Base-by-base conservation (phyloP, 35 echinoderm and acorn worm genomes). In the Apostichopus parvimensis region DNA sequence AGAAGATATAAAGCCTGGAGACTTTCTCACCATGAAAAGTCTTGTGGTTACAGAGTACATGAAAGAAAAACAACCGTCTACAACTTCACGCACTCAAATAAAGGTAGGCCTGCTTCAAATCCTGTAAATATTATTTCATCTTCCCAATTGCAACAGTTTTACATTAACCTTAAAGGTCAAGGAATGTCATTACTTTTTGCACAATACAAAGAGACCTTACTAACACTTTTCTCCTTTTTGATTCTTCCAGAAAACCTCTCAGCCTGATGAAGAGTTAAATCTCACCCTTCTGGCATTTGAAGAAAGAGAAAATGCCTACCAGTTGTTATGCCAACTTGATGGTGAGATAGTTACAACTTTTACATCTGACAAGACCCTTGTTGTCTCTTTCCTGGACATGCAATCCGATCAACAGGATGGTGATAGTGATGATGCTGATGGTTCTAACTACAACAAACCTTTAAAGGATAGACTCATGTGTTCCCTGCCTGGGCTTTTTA, bases 1-100 rank as follows among this genome's bases (percentile, higher is more conserved):
- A 34, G 45, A 82, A 52, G 79, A 53, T 82, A 14, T 82, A 53
- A 56, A 82, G 79, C 79, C 79, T 54, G 79, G 79, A 82, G 79
- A 82, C n/a, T 82, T 7, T 24, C 53, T 82, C 34, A 82, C 79
- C 54, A 18, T 52, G 14, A 82, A 82, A 80, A 82, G 54, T 14
- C 10, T 82, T 24, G 45, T 82, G 45, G 25, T 82, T 82, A 53
- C 79, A 82, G 79, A 82, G 54, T 82, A 82, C 54, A 24, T 10
- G 54, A 82, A 82, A 14, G 79, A 82, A 82, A 82, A 82, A 56
- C 79, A 82, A 54, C 54, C 57, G 34, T 53, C 34, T 52, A 53
- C 79, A 54, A 56, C 79, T 11, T 34, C 79, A 53, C 79, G 79
- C 45, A 82, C 79, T 53, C 18, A 24, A 10, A 53, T 54, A 55